These are phyloP conservation scores for Larimichthys polyactis DNA, from an alignment of 2,113 vertebrate genomes.

Conservation along the genomic window DNA sequence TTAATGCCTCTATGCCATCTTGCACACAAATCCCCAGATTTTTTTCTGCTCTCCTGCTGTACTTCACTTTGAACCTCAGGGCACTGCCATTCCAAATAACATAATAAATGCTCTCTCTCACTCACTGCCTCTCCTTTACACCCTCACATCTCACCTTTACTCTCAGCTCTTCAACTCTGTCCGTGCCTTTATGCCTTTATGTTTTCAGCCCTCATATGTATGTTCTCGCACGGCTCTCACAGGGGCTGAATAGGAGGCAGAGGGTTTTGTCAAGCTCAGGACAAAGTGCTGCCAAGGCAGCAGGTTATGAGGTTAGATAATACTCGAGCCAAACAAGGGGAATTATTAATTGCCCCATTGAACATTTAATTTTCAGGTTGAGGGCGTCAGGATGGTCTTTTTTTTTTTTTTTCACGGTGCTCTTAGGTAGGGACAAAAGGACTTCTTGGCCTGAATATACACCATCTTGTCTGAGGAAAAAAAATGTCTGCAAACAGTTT, in stretches of 20 bases:
- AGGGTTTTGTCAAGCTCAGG: slow-evolving; percentile 48
- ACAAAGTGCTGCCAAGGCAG: slow-evolving; percentile 44
- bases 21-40: slow-evolving; percentile 64
- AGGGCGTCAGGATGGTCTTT: slow-evolving; percentile 66
- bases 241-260: slow-evolving; percentile 46
- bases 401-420: slow-evolving; percentile 30
- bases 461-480: slow-evolving; percentile 45
- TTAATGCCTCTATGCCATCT: slow-evolving; percentile 70
- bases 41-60: slow-evolving; percentile 40
- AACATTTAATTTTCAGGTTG: slow-evolving; percentile 80
- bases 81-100: slow-evolving; percentile 51
- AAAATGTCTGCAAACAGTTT: slow-evolving; percentile 39
- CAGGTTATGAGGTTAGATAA: slow-evolving; percentile 64
- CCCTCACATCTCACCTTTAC: slow-evolving; percentile 24
- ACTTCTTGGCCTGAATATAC: slow-evolving; percentile 46
- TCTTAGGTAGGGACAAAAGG: slow-evolving; percentile 55
- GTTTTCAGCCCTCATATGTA: slow-evolving; percentile 19
- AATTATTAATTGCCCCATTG: slow-evolving; percentile 72
- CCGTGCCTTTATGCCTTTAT: background rate
- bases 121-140: slow-evolving; percentile 6
- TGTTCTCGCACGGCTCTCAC: background rate
- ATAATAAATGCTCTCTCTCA: slow-evolving; percentile 51
- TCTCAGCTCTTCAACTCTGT: slow-evolving; percentile 11
- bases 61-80: slow-evolving; percentile 62
- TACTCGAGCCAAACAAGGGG: slow-evolving; percentile 65